phyloP scores from a whole-genome alignment of 1,140 invertebrate species.

The Trichonephila inaurata region DNA sequence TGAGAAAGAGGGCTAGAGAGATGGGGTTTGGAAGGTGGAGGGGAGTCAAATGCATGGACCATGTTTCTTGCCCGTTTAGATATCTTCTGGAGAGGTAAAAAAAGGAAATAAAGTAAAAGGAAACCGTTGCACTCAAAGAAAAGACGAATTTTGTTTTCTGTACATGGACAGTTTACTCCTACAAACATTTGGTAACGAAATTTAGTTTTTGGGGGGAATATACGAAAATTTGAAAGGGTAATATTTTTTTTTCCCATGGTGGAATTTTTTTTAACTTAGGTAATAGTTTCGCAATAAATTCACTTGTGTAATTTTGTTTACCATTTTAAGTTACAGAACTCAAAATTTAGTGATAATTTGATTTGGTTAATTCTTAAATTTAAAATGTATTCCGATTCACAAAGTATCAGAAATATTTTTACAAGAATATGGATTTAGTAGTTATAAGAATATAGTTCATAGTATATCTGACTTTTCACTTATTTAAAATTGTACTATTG shows the following conservation, averaged over 20 bases:
- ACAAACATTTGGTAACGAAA: neutral
- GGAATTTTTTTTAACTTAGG: neutral
- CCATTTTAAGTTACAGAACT: too few relatives aligned
- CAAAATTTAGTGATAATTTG: too few relatives aligned
- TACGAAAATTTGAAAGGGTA: neutral
- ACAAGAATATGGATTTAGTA: too few relatives aligned
- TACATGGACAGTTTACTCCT: neutral
- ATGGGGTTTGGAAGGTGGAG: neutral
- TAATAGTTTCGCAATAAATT: too few relatives aligned
- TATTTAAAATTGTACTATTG: too few relatives aligned
- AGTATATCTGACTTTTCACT: too few relatives aligned
- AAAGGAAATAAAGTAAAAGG: slow-evolving; percentile 6
- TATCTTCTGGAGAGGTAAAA: neutral
- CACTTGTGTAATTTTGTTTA: too few relatives aligned
- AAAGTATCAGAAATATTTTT: too few relatives aligned
- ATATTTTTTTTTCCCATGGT: neutral
- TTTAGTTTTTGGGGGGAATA: neutral
- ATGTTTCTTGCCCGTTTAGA: slow-evolving; percentile 54
- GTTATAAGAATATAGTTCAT: too few relatives aligned
- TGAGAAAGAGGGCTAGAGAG: neutral
- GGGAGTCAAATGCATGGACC: slow-evolving; percentile 43
- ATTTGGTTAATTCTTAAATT: too few relatives aligned
- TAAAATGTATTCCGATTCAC: too few relatives aligned
- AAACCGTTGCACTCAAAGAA: neutral
- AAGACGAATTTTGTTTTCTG: slow-evolving; percentile 26